Percentiles rank a stretch among this genome's conserved stretches.
phyloP scores from a whole-genome alignment of 2,888 invertebrate genomes.

The Plebejus anna region DNA sequence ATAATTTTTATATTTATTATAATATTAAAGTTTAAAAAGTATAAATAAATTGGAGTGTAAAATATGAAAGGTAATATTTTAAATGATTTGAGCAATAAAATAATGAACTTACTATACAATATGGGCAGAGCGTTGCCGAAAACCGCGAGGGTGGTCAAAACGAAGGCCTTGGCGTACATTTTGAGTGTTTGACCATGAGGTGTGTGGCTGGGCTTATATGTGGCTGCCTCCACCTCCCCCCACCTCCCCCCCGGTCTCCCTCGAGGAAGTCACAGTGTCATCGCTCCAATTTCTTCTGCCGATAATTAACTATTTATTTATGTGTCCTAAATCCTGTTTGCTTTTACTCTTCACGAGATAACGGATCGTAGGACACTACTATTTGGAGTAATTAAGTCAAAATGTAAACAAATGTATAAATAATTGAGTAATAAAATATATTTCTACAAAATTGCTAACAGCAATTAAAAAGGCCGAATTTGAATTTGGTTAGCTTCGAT shows the following conservation, averaged over 20 bases:
- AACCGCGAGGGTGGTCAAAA: conserved; percentile 50
- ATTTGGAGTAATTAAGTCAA: neutral
- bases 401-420: neutral
- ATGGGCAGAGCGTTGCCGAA: conserved; percentile 55
- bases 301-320: conserved; percentile 13
- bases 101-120: conserved; percentile 51
- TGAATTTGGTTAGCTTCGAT: too few species aligned
- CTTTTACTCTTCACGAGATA: neutral
- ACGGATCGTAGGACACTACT: neutral
- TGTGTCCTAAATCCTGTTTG: neutral
- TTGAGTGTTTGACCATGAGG: conserved; percentile 33
- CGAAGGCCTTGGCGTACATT: conserved; percentile 59
- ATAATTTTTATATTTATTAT: too few species aligned
- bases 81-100: too few species aligned
- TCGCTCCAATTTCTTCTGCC: conserved; percentile 9
- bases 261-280: conserved; percentile 16
- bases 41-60: too few species aligned
- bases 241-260: neutral
- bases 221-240: conserved; percentile 5
- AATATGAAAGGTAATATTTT: too few species aligned
- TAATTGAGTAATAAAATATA: neutral
- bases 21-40: too few species aligned
- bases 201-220: conserved; percentile 14
- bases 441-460: neutral
- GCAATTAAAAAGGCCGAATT: too few species aligned